Conservation (phyloP, 1,140 invertebrate genomes). For the Neoseiulus cucumeris region DNA sequence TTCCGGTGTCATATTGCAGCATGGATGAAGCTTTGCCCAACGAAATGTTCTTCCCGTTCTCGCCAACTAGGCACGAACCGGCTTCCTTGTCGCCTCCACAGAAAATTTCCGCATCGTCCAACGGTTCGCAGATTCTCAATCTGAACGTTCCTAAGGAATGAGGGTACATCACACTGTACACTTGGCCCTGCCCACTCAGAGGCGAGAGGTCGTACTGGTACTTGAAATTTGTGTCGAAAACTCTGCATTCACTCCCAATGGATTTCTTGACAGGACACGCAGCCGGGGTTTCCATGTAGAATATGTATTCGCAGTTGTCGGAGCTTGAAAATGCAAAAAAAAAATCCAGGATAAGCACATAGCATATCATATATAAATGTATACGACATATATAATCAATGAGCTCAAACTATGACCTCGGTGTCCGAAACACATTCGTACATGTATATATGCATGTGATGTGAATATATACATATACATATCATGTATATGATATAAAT, state of each 20-base stretch:
- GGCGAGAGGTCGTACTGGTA: conserved; percentile 23
- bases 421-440: too few species aligned
- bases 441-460: too few species aligned
- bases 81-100: neutral
- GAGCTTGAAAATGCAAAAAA: too few species aligned
- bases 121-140: neutral
- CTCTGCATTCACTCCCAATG: conserved; percentile 23
- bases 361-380: too few species aligned
- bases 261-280: conserved; percentile 23
- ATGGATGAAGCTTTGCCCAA: conserved; percentile 20
- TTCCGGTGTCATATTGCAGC: conserved; percentile 21
- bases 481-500: too few species aligned
- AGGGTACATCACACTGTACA: conserved; percentile 16
- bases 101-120: neutral
- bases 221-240: conserved; percentile 24
- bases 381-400: too few species aligned
- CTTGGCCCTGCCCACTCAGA: conserved; percentile 18
- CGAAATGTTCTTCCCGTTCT: neutral
- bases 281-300: conserved; percentile 25
- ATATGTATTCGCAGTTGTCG: conserved; percentile 25
- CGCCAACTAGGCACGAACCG: neutral
- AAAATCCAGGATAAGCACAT: too few species aligned
- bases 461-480: too few species aligned
- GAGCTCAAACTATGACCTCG: too few species aligned
- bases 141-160: neutral